Evolutionary conservation across 2,113 vertebrate genomes (phyloP), one percentile per base, ranked within the genome.

Genomic region (Hylia prasina): DNA sequence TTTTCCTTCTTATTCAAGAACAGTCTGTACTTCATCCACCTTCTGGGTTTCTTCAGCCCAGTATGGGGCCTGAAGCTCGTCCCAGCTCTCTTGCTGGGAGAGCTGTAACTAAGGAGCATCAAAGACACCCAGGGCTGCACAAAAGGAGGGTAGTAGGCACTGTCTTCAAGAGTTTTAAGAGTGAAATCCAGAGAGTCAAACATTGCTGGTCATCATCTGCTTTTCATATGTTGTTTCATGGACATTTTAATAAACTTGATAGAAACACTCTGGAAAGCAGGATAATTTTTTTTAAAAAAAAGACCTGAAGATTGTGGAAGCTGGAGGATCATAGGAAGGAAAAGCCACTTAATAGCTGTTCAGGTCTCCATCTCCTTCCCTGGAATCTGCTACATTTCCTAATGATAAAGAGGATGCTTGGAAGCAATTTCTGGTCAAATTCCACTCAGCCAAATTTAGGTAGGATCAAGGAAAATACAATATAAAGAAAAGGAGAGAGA

Each of bases 311-410:
- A 12, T 0, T 37, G 7, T 61, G 45, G 24, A 84, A 91, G 54
- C 4, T 71, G 51, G 12, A 79, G 11, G 11, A 75, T 1, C 13
- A 8, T 10, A 50, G 18, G 15, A 71, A 23, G 13, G 10, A 78
- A 82, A 81, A 48, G 4, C 0, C 4, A 28, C 11, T 42, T 40
- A 64, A 22, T 44, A 65, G 7, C 65, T 70, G 8, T 61, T 54
- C 35, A n/a, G 4, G 6, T 37, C 10, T 82, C 11, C 0, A 0
- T 22, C 73, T 82, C 33, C 4, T 83, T 81, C 7, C 2, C 53
- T n/a, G 4, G 15, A 22, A 45, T 30, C 22, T 75, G 23, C 23
- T 75, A 45, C 28, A 71, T 37, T 53, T 75, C 18, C 33, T 82
- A 61, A 58, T 4, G 12, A 54, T 19, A 78, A 82, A 87, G 3